A percentile compares a stretch with the other conserved stretches of the same genome.
phyloP scores from a whole-genome alignment of 2,888 invertebrate species.

The Thecocarcelia acutangulata region DNA sequence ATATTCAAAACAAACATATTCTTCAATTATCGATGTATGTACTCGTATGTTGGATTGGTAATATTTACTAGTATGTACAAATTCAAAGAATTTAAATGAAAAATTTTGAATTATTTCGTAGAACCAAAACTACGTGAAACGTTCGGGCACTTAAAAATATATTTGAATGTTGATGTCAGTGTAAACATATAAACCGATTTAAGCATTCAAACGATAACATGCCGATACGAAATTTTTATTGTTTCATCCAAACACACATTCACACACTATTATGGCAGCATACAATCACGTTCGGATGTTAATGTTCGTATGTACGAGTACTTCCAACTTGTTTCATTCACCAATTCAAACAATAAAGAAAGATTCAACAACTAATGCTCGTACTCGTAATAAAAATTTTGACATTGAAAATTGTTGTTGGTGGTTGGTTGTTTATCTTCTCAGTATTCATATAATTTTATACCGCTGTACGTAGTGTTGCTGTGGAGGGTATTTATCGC shows the following conservation, averaged over 20 bases:
- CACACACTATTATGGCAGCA: too few relatives aligned
- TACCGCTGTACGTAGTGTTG: not conserved
- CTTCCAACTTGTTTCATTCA: slow-evolving; percentile 21
- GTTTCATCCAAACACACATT: not conserved
- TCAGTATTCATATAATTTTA: slow-evolving; percentile 25
- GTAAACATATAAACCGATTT: not conserved
- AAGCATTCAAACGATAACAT: not conserved
- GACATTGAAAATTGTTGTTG: slow-evolving; percentile 60
- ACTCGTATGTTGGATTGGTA: too few relatives aligned
- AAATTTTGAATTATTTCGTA: too few relatives aligned
- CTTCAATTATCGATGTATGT: slow-evolving; percentile 8
- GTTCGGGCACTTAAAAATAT: slow-evolving; percentile 3
- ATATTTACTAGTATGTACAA: too few relatives aligned
- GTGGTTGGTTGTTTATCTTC: not conserved
- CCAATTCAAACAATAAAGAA: slow-evolving; percentile 8
- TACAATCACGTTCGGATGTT: too few relatives aligned
- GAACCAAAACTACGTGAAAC: not conserved
- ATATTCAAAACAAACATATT: slow-evolving; percentile 12
- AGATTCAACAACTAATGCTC: slow-evolving; percentile 2
- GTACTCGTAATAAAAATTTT: slow-evolving; percentile 32
- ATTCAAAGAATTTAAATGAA: too few relatives aligned
- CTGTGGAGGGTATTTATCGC: not conserved
- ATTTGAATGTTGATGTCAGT: not conserved
- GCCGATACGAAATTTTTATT: slow-evolving; percentile 1
- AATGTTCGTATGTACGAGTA: not conserved